These are phyloP conservation scores for Lepus oiostolus DNA, from an alignment of 2,797 vertebrate genomes.

Conservation along the genomic window DNA sequence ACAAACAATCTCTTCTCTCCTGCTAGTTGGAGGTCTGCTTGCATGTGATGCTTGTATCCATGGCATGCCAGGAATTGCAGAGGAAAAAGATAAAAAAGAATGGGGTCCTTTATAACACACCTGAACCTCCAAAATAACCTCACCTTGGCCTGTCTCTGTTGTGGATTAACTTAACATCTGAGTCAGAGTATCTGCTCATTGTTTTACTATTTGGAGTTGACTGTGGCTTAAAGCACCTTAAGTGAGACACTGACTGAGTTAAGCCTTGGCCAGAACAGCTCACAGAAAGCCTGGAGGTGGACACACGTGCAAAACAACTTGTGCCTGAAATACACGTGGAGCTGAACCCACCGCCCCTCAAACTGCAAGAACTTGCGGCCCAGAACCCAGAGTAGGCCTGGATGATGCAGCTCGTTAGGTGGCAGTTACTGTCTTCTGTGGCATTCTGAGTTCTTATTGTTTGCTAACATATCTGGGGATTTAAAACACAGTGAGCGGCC, in stretches of 20 bases:
- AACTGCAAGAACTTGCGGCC: neutral
- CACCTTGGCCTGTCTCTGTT: neutral
- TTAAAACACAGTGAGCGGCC: neutral
- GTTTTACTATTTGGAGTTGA: conserved; percentile 22
- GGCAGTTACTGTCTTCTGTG: neutral
- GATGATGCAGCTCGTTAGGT: neutral
- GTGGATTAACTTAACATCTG: neutral
- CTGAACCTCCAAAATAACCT: neutral
- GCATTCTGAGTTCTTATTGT: neutral
- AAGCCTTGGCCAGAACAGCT: neutral
- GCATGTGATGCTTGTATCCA: neutral
- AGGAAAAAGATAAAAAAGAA: conserved; percentile 13
- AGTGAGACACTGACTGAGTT: neutral
- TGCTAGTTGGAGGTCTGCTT: conserved; percentile 1
- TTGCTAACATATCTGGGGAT: neutral
- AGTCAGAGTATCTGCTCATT: neutral
- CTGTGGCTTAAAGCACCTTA: conserved; percentile 10
- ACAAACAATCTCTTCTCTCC: neutral
- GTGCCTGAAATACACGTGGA: neutral
- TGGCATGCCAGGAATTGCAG: neutral
- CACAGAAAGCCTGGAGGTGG: neutral
- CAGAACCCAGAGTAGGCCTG: neutral
- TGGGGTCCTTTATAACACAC: neutral
- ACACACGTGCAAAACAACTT: neutral
- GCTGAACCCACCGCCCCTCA: neutral